Evolutionary conservation across 64 coral and sea anemone genomes (phyloP).

Genomic region (Montipora foliosa): DNA sequence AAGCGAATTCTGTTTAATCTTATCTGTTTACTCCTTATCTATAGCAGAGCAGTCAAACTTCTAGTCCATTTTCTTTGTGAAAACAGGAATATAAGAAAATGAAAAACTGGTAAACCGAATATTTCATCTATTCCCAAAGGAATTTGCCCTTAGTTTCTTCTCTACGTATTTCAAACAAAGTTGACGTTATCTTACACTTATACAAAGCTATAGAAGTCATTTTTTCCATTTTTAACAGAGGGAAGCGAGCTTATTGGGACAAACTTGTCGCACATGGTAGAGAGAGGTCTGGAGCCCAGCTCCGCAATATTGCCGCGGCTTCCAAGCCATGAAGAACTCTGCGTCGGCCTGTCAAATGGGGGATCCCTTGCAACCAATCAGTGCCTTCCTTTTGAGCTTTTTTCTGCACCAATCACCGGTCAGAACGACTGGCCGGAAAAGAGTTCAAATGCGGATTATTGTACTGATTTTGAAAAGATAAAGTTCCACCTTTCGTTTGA

Average conservation of each 20-base stretch:
- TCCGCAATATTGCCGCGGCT: background rate
- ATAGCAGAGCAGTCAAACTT: no score
- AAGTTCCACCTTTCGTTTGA: background rate
- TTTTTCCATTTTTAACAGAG: background rate
- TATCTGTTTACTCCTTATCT: no score
- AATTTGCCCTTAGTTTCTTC: no score
- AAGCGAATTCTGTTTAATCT: no score
- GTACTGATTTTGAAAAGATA: background rate
- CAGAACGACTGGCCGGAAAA: background rate
- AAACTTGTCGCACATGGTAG: background rate
- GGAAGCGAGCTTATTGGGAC: background rate
- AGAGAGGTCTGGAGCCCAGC: background rate
- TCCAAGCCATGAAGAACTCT: background rate
- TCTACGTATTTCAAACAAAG: no score
- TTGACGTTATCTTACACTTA: no score
- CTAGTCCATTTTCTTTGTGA: no score
- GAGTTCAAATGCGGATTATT: background rate
- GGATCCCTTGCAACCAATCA: slow-evolving; percentile 3
- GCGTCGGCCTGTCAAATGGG: background rate
- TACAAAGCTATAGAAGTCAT: background rate
- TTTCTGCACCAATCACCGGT: background rate
- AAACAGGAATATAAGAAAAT: no score
- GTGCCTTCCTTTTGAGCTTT: background rate
- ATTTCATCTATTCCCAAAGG: no score
- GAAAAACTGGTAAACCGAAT: no score